Evolutionary conservation across 1,140 invertebrate species (phyloP), one percentile per base, ranked within the genome.

Genomic region (Samia ricini): DNA sequence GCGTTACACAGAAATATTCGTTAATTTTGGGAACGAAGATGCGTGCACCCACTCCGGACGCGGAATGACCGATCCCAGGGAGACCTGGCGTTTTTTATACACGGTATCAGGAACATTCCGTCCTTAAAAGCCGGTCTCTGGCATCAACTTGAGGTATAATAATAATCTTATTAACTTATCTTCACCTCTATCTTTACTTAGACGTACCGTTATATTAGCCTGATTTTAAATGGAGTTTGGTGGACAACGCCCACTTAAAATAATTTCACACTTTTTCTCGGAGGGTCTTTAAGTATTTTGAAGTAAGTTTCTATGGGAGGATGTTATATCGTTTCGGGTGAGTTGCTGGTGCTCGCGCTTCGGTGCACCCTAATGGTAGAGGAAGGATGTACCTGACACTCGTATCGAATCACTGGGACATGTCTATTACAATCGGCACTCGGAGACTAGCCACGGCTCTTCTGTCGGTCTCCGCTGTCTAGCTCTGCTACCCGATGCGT

Each of bases 91-190:
- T 89, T 89, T 89, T 88, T 89, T 89, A 89, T 89, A 89, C 81
- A 86, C 83, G 76, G 74, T 79, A 80, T 85, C 79, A 75, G 78
- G 77, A 81, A 85, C 86, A 89, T 85, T 88, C 86, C 85, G 79
- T 76, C 74, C 80, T 78, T 81, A 89, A 85, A 83, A 85, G 69
- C 78, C 81, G 83, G 82, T 83, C 81, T 64, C 72, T 78, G 79
- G 78, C 74, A 77, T 77, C 78, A 76, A 64, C 78, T 77, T 79
- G 75, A 77, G 76, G 77, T 86, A 83, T 88, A 85, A 87, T 85
- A 89, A 87, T 85, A 89, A 89, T 88, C 85, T 86, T 88, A 89
- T 89, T 89, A 86, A 86, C 82, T 85, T 89, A 89, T 89, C 85
- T 89, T 75, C 75, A 81, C 81, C 81, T 82, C 79, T 85, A 87